Evolutionary conservation across 37 sponge, comb jelly and placozoan species (phyloP).

Genomic region (Crambe crambe): DNA sequence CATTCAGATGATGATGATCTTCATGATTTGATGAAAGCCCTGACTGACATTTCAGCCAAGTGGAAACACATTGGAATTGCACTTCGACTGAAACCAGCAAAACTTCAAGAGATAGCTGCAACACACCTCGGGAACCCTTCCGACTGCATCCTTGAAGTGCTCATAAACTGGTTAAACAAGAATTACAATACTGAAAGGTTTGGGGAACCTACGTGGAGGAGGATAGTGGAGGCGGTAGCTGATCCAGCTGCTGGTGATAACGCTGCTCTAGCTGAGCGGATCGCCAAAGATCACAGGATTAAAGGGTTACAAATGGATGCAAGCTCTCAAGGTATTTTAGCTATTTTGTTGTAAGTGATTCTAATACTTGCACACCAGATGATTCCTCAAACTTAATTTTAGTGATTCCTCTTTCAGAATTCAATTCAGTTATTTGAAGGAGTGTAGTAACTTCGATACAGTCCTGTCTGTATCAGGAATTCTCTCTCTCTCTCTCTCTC

Average conservation of each 20-base stretch:
- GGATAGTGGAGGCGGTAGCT: background rate
- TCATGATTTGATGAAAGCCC: background rate
- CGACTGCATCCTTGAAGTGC: slow-evolving; percentile 1
- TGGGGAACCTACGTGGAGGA: slow-evolving; percentile 1
- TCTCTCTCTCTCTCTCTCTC: no score
- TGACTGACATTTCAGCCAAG: background rate
- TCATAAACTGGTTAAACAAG: background rate
- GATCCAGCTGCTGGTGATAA: background rate
- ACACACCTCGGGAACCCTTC: background rate
- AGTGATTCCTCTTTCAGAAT: no score
- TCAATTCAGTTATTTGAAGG: no score
- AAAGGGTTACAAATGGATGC: no score
- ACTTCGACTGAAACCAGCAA: background rate
- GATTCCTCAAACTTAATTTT: no score
- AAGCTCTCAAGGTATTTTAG: no score
- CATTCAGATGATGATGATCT: background rate
- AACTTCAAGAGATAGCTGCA: background rate
- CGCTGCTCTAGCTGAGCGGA: background rate
- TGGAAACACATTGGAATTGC: slow-evolving; percentile 4
- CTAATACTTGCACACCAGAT: no score
- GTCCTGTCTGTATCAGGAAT: no score
- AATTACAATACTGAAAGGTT: slow-evolving; percentile 1
- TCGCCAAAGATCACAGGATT: background rate
- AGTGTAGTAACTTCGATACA: no score
- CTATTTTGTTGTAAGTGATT: no score